phyloP scores from a whole-genome alignment of 2,797 vertebrate genomes.

The Percopsis omiscomaycus region DNA sequence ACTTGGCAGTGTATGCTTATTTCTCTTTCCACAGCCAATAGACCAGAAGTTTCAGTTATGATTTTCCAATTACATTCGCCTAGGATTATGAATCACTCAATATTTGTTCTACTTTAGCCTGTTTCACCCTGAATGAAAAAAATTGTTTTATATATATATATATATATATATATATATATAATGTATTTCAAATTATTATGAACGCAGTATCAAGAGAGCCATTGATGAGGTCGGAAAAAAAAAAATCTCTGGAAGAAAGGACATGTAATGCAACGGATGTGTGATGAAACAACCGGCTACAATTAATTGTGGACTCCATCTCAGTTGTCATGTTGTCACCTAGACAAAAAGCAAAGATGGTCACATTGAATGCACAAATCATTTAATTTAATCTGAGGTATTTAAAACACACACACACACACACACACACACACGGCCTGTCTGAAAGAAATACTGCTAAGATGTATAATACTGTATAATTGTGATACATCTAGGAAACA shows the following conservation, averaged over 20 bases:
- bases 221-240: constrained; percentile 17
- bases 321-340: neutral
- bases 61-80: too few species aligned
- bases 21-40: constrained; percentile 13
- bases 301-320: neutral
- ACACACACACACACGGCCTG: constrained; percentile 8
- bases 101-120: too few species aligned
- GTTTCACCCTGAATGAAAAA: too few species aligned
- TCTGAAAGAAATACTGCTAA: neutral
- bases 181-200: neutral
- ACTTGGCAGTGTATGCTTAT: constrained; percentile 20
- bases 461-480: constrained; percentile 38
- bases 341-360: constrained; percentile 16
- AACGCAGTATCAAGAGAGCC: constrained; percentile 17
- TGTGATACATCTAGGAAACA: constrained; percentile 7
- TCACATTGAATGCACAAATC: constrained; percentile 37
- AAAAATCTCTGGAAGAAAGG: neutral
- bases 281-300: neutral
- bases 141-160: too few species aligned
- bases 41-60: too few species aligned
- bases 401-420: constrained; percentile 29
- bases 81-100: too few species aligned
- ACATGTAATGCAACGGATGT: neutral
- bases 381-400: constrained; percentile 67
- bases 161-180: neutral